Base-by-base conservation (phyloP, 2,797 vertebrate species). In the Takifugu rubripes region DNA sequence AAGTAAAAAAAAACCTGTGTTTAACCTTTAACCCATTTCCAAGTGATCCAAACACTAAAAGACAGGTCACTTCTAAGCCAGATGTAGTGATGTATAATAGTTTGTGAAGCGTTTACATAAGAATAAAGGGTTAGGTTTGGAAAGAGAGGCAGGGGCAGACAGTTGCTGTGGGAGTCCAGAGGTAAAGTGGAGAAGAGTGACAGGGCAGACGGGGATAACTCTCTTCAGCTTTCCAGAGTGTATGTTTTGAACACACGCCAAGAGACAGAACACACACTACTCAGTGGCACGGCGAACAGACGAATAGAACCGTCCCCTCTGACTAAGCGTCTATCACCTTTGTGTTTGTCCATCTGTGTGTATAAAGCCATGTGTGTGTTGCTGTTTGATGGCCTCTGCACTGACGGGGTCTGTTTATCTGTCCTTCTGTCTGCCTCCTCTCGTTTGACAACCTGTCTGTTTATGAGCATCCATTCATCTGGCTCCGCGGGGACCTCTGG, bases 281-380 rank as follows among this genome's bases (percentile, higher is more conserved):
- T 40, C 29, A 50, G 55, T 79, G 76, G 77, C 62, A 84, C 75
- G 73, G 56, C 49, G 52, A 62, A 49, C 64, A 67, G 73, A 72
- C 65, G 71, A 77, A 66, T 25, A 43, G 53, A 57, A 3, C 55
- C 56, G 55, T 72, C 68, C 78, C n/a, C 61, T 53, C 68, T 66
- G 70, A 74, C 61, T 65, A 48, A 68, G 64, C 56, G 71, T 81
- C 81, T 74, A 66, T 82, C 82, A 79, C 82, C 77, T 83, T 59
- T 52, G 67, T 78, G 77, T 87, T 86, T 85, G 79, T 80, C 83
- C 83, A 79, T 86, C 84, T 85, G 83, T 82, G 76, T 44, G 72
- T 74, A 42, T 68, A 56, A 66, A 79, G 64, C 58, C 6, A 62
- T 69, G 72, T 72, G 76, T 76, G 66, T 76, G 56, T 40, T 40